Base-by-base conservation (phyloP, 2,888 invertebrate genomes). In the Apomyelois bistriatella region DNA sequence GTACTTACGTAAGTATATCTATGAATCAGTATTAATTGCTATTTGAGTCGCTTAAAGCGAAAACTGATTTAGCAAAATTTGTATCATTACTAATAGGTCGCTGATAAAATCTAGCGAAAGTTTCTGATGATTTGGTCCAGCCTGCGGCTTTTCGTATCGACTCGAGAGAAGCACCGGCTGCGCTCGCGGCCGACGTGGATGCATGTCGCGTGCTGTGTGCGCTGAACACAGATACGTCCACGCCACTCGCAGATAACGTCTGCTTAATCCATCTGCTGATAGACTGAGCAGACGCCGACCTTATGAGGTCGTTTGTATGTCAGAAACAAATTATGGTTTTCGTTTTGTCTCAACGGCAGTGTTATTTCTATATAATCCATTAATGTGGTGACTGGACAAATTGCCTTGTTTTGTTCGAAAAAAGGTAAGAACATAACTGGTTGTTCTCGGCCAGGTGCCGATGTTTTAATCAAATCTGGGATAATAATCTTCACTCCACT, bases 391-490 rank as follows among this genome's bases (percentile, higher is more conserved):
- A 40, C 55, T 10, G 53, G 55, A 41, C 53, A 56, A 15, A 53
- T 55, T 22, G 15, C n/a, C 1, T 10, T 16, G 16, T 57, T 53
- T 56, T 57, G 40, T 7, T n/a, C 15, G 46, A 58, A 57, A 49
- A 47, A 59, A 12, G 58, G 57, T 17, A 62, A 36, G 8, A 28
- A 10, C 17, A 60, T 16, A n/a, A 47, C 8, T 4, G 57, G 55
- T 13, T 58, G 58, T 0, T 53, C 43, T 1, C 50, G 37, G 1
- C 47, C 54, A 0, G 37, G 16, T 0, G 52, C 55, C 2, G 60
- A 60, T 3, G 60, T 60, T 47, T 62, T 62, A 28, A 60, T 54
- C 4, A 55, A 28, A 38, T 58, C 57, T 3, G 41, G 9, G 2
- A 59, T 55, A 3, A 8, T 8, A n/a, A 62, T 58, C 10, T 22